Conservation (phyloP, 2,888 invertebrate genomes). For the Clitarchus hookeri region DNA sequence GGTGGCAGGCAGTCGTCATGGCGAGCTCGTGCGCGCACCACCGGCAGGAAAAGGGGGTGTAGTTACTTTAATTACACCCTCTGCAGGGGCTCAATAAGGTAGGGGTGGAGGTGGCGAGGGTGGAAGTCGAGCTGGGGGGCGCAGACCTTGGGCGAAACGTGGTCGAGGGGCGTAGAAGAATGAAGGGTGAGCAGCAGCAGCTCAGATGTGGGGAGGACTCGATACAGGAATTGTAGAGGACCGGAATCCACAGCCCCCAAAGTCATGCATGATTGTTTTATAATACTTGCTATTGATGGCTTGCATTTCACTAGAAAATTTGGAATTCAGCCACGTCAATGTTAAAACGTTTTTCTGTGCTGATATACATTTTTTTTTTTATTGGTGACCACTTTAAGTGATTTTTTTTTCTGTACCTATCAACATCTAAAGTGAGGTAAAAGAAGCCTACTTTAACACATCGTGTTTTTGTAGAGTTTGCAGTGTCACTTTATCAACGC, state of each 20-base stretch:
- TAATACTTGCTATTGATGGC: background rate
- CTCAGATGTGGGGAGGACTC: background rate
- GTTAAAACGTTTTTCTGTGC: no score
- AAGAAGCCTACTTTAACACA: no score
- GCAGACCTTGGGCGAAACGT: background rate
- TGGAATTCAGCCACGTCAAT: no score
- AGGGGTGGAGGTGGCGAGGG: slow-evolving; percentile 21
- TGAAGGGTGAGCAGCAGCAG: background rate
- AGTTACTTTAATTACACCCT: slow-evolving; percentile 42
- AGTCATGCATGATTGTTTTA: background rate
- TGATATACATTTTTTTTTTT: no score
- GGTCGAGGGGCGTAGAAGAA: background rate
- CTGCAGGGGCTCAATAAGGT: slow-evolving; percentile 39
- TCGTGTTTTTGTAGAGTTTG: no score
- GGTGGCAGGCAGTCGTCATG: slow-evolving; percentile 5
- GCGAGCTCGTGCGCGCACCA: background rate
- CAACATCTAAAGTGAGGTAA: no score
- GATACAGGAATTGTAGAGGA: background rate
- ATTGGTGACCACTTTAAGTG: no score
- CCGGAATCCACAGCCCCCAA: background rate
- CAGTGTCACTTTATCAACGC: no score
- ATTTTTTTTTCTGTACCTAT: no score
- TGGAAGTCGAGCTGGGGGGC: background rate
- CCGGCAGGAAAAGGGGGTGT: slow-evolving; percentile 27
- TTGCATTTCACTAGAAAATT: no score